Percentiles rank a stretch among this genome's conserved stretches.
Evolutionary conservation across 2,113 vertebrate genomes (phyloP).

Genomic region (Serilophus lunatus): DNA sequence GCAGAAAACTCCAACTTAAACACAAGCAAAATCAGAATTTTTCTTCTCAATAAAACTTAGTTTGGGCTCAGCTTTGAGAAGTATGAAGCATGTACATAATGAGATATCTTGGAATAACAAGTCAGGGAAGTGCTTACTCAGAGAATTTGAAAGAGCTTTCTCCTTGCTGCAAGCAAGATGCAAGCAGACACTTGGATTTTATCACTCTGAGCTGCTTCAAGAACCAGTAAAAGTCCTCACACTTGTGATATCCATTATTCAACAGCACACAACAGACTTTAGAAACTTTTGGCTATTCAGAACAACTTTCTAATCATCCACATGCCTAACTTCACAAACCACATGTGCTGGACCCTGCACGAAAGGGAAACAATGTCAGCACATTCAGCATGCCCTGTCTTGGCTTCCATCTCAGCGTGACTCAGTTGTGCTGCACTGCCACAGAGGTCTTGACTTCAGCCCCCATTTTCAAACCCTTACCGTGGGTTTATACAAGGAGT

Average conservation of each 20-base stretch:
- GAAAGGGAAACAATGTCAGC: not conserved
- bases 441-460: not conserved
- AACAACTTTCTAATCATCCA: not conserved
- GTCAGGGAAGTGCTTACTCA: not conserved
- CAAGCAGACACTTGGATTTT: not conserved
- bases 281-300: constrained; percentile 7
- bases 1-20: not conserved
- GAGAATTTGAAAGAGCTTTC: not conserved
- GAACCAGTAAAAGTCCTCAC: not conserved
- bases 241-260: not conserved
- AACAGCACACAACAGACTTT: not conserved
- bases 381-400: not conserved
- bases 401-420: not conserved
- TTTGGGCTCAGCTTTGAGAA: not conserved
- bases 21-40: not conserved
- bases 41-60: not conserved
- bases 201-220: not conserved
- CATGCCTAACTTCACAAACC: not conserved
- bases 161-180: not conserved
- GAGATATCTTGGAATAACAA: not conserved
- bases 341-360: not conserved
- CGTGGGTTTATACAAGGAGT: not conserved
- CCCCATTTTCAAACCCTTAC: not conserved
- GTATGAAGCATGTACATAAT: accelerated
- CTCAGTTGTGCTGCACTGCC: not conserved